Conservation (phyloP, 2,113 vertebrate species). For the Micronycteris hirsuta region DNA sequence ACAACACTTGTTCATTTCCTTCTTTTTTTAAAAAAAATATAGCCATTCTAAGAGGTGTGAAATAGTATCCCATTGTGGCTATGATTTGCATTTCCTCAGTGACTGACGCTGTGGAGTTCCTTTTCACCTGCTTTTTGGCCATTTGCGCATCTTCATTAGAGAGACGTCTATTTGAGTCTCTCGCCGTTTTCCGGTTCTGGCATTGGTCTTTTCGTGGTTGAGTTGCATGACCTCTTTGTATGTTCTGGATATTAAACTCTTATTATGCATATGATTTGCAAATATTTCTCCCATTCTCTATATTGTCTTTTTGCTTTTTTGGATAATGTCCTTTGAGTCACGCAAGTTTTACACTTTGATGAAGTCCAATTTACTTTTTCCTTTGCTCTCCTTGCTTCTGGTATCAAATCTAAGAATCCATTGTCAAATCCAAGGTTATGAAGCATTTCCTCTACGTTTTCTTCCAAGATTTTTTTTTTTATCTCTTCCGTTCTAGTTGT, state of each 20-base stretch:
- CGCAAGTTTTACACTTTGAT: neutral
- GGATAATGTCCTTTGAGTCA: neutral
- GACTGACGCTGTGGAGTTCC: neutral
- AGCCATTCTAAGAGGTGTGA: neutral
- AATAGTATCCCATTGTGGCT: neutral
- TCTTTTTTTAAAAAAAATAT: neutral
- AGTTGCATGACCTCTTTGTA: neutral
- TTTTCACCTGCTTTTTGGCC: neutral
- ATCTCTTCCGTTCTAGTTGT: neutral
- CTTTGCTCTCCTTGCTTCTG: neutral
- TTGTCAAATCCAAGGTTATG: neutral
- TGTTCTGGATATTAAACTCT: neutral
- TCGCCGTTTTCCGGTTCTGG: accelerated
- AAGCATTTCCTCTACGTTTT: neutral
- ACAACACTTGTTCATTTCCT: neutral
- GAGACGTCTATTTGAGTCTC: neutral
- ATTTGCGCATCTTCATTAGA: accelerated
- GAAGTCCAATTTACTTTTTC: neutral
- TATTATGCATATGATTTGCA: neutral
- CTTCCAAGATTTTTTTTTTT: neutral
- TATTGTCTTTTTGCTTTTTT: neutral
- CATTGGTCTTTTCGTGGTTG: neutral
- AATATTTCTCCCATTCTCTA: neutral
- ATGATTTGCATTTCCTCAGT: neutral
- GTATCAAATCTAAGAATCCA: too few species aligned